phyloP scores from a whole-genome alignment of 2,113 vertebrate species.

The Trochalopteron elliotii region DNA sequence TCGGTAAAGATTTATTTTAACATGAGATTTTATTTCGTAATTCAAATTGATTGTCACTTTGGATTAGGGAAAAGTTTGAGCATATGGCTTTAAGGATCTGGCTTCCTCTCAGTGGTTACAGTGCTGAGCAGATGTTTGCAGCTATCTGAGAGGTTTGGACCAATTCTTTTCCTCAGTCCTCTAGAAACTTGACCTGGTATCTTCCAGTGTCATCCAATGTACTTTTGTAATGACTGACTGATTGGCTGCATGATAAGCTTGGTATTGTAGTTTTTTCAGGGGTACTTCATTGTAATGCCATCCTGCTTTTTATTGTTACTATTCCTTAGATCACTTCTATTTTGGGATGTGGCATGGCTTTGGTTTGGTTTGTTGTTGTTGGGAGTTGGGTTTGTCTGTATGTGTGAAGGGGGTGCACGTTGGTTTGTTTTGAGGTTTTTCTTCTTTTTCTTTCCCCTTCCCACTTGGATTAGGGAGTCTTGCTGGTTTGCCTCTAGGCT shows the following conservation, averaged over 20 bases:
- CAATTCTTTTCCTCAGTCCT: background rate
- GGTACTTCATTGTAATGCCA: background rate
- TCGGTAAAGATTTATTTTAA: conserved; percentile 22
- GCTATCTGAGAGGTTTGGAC: background rate
- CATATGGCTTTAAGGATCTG: conserved; percentile 29
- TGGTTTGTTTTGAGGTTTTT: background rate
- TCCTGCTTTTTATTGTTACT: background rate
- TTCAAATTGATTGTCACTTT: conserved; percentile 27
- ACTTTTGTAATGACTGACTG: background rate
- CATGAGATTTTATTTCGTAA: background rate
- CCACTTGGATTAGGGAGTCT: background rate
- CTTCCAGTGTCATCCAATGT: background rate
- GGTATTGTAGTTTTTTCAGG: background rate
- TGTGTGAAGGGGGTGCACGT: fast-evolving
- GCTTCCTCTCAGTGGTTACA: background rate
- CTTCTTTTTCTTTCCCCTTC: background rate
- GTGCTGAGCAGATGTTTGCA: background rate
- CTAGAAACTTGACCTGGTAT: background rate
- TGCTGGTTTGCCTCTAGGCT: background rate
- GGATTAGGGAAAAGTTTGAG: conserved; percentile 12
- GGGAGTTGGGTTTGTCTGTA: background rate
- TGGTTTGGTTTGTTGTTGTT: background rate
- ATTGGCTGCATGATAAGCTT: background rate
- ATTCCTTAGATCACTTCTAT: background rate
- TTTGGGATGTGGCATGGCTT: background rate